Conservation (phyloP, 2,113 vertebrate species). For the Podarcis cretensis region DNA sequence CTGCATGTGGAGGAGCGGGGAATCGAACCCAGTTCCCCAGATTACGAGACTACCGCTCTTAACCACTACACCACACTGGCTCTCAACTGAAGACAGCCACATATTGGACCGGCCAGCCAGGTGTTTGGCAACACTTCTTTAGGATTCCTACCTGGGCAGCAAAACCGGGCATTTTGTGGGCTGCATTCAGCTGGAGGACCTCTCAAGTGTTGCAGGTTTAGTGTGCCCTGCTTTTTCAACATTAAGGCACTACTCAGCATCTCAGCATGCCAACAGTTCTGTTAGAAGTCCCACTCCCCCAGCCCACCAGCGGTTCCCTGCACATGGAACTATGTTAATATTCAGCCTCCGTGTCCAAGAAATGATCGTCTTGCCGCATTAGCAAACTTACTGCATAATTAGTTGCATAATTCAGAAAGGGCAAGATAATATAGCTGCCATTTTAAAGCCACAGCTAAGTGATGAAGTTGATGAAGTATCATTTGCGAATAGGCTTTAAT, state of each 20-base stretch:
- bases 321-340: neutral
- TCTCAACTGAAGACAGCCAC: too few species aligned
- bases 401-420: constrained; percentile 28
- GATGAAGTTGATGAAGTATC: constrained; percentile 9
- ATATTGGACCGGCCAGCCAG: too few species aligned
- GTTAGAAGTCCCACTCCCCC: neutral
- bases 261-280: neutral
- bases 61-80: too few species aligned
- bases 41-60: too few species aligned
- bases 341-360: constrained; percentile 6
- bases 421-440: constrained; percentile 32
- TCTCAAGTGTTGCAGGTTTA: neutral
- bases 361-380: constrained; percentile 1
- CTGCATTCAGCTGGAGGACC: neutral
- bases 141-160: too few species aligned
- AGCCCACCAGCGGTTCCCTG: neutral
- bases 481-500: constrained; percentile 2
- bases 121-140: too few species aligned
- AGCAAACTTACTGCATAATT: constrained; percentile 16
- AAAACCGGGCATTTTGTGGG: too few species aligned
- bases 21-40: too few species aligned
- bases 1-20: too few species aligned
- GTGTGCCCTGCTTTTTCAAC: neutral
- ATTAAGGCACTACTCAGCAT: neutral
- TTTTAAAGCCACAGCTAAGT: constrained; percentile 22